Percentiles rank a stretch among this genome's conserved stretches.
Evolutionary conservation across 1,140 invertebrate genomes (phyloP).

Genomic region (Pseudomyrmex pallidus): DNA sequence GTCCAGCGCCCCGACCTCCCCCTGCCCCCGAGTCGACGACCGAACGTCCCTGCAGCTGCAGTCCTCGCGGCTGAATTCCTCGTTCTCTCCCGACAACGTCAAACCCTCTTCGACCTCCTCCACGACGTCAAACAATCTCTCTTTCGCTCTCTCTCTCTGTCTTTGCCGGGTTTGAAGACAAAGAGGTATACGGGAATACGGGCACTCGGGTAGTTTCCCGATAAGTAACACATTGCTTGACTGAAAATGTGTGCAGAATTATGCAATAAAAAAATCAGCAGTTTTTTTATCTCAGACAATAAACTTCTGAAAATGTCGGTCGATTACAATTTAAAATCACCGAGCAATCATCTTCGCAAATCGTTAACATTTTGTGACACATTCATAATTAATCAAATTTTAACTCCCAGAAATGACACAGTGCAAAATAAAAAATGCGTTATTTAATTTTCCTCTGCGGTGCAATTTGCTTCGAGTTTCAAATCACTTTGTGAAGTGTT

Average conservation of each 20-base stretch:
- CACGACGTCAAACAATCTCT: constrained; percentile 67
- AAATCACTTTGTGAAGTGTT: neutral
- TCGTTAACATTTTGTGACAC: neutral
- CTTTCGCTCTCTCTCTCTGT: constrained; percentile 24
- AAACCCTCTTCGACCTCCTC: constrained; percentile 63
- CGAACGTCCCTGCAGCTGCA: constrained; percentile 59
- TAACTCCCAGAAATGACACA: neutral
- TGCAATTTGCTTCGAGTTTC: neutral
- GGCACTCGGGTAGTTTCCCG: neutral
- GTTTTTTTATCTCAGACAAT: neutral
- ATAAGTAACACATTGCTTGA: constrained; percentile 7
- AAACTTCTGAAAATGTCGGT: neutral
- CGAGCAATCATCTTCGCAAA: neutral
- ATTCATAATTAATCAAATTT: neutral
- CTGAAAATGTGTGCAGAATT: constrained; percentile 23
- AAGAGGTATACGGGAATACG: constrained; percentile 5
- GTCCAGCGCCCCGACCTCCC: constrained; percentile 46
- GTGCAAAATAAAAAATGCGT: neutral
- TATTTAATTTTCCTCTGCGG: neutral
- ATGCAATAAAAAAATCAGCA: neutral
- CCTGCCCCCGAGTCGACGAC: constrained; percentile 57
- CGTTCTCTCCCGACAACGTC: constrained; percentile 47
- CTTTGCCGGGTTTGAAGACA: too few relatives aligned
- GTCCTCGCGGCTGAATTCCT: constrained; percentile 53
- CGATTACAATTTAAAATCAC: neutral